These are phyloP conservation scores for Oegoconia quadripuncta DNA, from an alignment of 2,888 invertebrate genomes.

Conservation along the genomic window DNA sequence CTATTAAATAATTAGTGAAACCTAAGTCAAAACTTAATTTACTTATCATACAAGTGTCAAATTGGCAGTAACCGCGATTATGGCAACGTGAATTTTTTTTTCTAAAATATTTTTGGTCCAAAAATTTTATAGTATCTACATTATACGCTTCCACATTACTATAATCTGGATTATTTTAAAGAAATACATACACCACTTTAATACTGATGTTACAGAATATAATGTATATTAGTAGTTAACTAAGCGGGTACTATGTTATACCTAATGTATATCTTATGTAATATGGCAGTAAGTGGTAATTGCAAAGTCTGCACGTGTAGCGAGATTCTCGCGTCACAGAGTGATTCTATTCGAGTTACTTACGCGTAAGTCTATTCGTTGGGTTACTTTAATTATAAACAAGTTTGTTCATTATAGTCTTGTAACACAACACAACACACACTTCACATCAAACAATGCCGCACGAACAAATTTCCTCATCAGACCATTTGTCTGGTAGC, in stretches of 20 bases:
- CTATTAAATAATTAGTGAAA: slow-evolving; percentile 25
- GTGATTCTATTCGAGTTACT: slow-evolving; percentile 56
- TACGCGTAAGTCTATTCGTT: slow-evolving; percentile 66
- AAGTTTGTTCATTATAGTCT: slow-evolving; percentile 20
- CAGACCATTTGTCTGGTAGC: background rate
- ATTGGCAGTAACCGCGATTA: slow-evolving; percentile 72
- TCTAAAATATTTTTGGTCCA: slow-evolving; percentile 76
- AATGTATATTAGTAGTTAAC: slow-evolving; percentile 59
- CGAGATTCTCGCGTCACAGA: slow-evolving; percentile 63
- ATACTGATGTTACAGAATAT: slow-evolving; percentile 71
- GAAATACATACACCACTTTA: slow-evolving; percentile 74
- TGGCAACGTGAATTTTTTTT: slow-evolving; percentile 76
- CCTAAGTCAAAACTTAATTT: slow-evolving; percentile 19
- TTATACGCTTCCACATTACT: slow-evolving; percentile 53
- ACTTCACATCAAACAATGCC: slow-evolving; percentile 8
- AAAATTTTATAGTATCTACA: slow-evolving; percentile 54
- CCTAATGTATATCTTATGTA: slow-evolving; percentile 59
- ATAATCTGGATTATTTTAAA: slow-evolving; percentile 46
- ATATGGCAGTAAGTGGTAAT: slow-evolving; percentile 74
- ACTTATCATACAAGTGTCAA: slow-evolving; percentile 58
- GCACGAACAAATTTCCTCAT: too few species aligned
- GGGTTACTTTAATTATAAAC: slow-evolving; percentile 56
- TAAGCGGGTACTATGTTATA: slow-evolving; percentile 68
- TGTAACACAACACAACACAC: slow-evolving; percentile 19
- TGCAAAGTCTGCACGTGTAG: slow-evolving; percentile 41